phyloP scores from a whole-genome alignment of 2,113 vertebrate genomes.

The Amazona vittata region DNA sequence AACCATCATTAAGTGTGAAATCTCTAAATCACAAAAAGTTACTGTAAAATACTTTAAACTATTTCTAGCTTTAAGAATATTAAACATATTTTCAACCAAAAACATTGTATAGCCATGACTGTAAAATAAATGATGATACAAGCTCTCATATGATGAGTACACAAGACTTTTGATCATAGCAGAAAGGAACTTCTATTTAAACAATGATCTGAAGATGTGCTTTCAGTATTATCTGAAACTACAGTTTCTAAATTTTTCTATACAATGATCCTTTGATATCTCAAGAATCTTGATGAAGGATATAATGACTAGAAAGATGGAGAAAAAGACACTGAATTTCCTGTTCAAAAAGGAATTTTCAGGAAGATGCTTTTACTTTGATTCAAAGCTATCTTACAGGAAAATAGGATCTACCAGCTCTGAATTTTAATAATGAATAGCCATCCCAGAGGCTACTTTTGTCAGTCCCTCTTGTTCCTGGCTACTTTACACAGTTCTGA shows the following conservation, averaged over 20 bases:
- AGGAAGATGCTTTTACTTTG: not conserved
- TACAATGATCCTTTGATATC: not conserved
- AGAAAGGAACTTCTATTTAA: slow-evolving; percentile 15
- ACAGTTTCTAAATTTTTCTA: not conserved
- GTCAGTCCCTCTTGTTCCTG: not conserved
- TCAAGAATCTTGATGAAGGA: not conserved
- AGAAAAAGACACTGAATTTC: not conserved
- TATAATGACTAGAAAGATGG: not conserved
- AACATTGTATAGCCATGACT: not conserved
- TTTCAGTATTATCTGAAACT: not conserved
- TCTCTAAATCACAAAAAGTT: not conserved
- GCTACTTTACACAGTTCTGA: not conserved
- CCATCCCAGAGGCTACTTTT: not conserved
- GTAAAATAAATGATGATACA: not conserved
- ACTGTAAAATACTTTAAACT: not conserved
- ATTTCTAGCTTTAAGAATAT: not conserved
- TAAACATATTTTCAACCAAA: not conserved
- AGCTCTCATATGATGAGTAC: not conserved
- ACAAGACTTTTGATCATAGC: not conserved
- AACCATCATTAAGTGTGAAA: not conserved
- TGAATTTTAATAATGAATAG: slow-evolving; percentile 27
- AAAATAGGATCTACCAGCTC: not conserved
- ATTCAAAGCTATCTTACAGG: not conserved
- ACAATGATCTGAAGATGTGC: not conserved
- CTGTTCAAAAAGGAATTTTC: not conserved